Base-by-base conservation (phyloP, 2,888 invertebrate species). In the Miltochrista miniata region DNA sequence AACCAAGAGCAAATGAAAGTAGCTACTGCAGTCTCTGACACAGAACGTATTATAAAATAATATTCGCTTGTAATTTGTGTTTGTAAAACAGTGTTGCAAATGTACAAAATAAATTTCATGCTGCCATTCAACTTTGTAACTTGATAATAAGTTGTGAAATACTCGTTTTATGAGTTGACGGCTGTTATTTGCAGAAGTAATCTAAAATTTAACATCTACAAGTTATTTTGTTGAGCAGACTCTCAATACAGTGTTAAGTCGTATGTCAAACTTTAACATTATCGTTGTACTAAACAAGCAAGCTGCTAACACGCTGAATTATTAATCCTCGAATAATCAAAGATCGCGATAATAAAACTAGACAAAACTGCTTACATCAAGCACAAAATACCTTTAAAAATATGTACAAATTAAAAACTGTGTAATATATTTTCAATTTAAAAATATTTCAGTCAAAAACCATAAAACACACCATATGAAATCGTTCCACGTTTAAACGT, bases 391-490 rank as follows among this genome's bases (percentile, higher is more conserved):
- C n/a, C n/a, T n/a, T 24, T 11, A 13, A 24, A 24, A 7, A 24
- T 2, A 24, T 35, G 10, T 24, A 7, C 24, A 2, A 7, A 0
- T 13, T 24, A 35, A 18, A 43, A 34, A 8, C 18, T 34, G 18
- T n/a, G 5, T 10, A 18, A 24, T 4, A 24, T 24, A 5, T 24
- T 5, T 15, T 43, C 35, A 35, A 5, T 9, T 12, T 0, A 15
- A 34, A 43, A 34, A 43, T 12, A 35, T 43, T 18, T 13, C 13
- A 35, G 34, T 10, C 11, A 36, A 10, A 15, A 41, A 24, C 54
- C 45, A 60, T 58, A 56, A 61, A 60, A 40, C 42, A 12, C 12
- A 13, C 13, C 14, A 48, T 46, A 57, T 68, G 56, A 48, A 60
- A 53, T 56, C 54, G 34, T 41, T 43, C 18, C 39, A 45, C 44